Percentiles rank a stretch among this genome's conserved stretches.
phyloP scores from a whole-genome alignment of 2,888 invertebrate genomes.

The Synergus gifuensis region DNA sequence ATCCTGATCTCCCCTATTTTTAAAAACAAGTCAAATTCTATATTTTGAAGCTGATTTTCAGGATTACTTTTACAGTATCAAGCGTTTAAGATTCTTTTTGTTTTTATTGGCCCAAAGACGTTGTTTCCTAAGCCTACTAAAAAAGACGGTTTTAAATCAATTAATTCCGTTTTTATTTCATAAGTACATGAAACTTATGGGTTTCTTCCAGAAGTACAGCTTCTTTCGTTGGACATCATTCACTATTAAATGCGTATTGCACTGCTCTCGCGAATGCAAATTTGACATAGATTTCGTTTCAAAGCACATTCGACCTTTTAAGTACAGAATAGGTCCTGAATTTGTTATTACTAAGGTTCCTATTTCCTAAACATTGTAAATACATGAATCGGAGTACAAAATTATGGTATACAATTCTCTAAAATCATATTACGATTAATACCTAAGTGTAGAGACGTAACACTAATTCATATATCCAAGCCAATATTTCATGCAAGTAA shows the following conservation, averaged over 20 bases:
- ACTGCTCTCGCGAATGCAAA: slow-evolving; percentile 56
- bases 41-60: too few species aligned
- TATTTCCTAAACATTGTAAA: slow-evolving; percentile 38
- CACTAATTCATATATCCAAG: slow-evolving; percentile 30
- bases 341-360: background rate
- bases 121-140: background rate
- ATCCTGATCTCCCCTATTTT: background rate
- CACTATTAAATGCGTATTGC: slow-evolving; percentile 46
- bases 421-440: slow-evolving; percentile 43
- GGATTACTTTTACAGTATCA: too few species aligned
- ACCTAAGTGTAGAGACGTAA: slow-evolving; percentile 34
- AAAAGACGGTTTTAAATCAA: background rate
- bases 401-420: slow-evolving; percentile 48
- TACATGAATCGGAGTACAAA: slow-evolving; percentile 49
- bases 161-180: slow-evolving; percentile 22
- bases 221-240: slow-evolving; percentile 48
- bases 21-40: background rate
- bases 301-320: slow-evolving; percentile 18
- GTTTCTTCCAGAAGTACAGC: slow-evolving; percentile 15
- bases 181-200: slow-evolving; percentile 17
- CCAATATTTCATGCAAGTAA: slow-evolving; percentile 17
- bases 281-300: slow-evolving; percentile 57
- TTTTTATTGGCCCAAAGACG: too few species aligned
- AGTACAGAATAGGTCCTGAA: slow-evolving; percentile 22
- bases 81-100: too few species aligned